A percentile compares a stretch with the other conserved stretches of the same genome.
phyloP scores from a whole-genome alignment of 2,888 invertebrate species.

The Alentia gelatinosa region DNA sequence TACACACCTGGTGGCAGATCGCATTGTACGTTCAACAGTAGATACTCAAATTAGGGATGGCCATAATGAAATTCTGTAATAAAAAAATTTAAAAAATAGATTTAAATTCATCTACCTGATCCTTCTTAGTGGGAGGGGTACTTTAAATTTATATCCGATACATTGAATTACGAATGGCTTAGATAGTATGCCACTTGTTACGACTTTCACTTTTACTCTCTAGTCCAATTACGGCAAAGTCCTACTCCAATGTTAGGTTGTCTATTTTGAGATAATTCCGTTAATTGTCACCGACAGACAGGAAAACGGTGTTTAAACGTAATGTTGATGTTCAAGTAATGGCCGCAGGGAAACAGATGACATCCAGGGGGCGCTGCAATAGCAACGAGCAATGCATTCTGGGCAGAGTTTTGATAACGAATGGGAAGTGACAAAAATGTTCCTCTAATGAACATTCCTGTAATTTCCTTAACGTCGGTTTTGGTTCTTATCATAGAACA shows the following conservation, averaged over 20 bases:
- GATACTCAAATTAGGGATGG: too few relatives aligned
- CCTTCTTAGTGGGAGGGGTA: too few relatives aligned
- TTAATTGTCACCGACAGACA: background rate
- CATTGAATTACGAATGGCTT: too few relatives aligned
- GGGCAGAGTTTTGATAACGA: background rate
- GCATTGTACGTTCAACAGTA: too few relatives aligned
- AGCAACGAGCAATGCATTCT: background rate
- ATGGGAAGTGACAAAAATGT: background rate
- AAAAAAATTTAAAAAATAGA: too few relatives aligned
- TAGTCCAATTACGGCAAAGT: too few relatives aligned
- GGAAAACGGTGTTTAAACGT: background rate
- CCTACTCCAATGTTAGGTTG: background rate
- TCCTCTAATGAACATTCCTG: background rate
- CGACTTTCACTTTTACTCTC: too few relatives aligned
- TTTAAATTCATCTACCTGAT: too few relatives aligned
- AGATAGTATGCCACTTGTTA: too few relatives aligned
- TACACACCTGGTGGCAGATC: too few relatives aligned
- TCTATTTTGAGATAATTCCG: background rate
- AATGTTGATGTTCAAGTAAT: background rate
- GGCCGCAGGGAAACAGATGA: background rate
- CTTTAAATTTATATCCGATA: too few relatives aligned
- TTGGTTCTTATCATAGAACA: background rate
- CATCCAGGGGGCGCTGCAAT: background rate
- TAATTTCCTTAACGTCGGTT: background rate
- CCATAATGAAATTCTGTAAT: too few relatives aligned